Percentiles rank a stretch among this genome's conserved stretches.
These are phyloP conservation scores for Philereme vetulata DNA, from an alignment of 2,888 invertebrate species.

Conservation along the genomic window DNA sequence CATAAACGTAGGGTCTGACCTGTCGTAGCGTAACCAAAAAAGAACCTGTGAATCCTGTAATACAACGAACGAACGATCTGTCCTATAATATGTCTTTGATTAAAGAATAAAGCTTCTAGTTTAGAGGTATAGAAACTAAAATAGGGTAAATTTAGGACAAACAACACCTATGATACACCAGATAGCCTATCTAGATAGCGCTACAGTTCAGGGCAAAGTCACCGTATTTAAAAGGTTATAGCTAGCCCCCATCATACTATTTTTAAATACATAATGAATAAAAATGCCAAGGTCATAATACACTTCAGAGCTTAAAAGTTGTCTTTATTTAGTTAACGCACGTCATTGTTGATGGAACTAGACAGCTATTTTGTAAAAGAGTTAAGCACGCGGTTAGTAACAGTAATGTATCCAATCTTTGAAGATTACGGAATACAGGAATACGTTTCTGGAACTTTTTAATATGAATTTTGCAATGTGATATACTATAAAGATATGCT, in stretches of 20 bases:
- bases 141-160: background rate
- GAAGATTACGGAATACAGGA: background rate
- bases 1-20: too few species aligned
- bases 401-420: conserved; percentile 3
- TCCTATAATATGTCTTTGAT: too few species aligned
- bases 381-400: conserved; percentile 11
- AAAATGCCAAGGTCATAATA: conserved; percentile 31
- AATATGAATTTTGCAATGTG: too few species aligned
- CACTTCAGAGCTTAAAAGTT: conserved; percentile 27
- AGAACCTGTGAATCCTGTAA: too few species aligned
- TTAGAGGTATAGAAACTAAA: background rate
- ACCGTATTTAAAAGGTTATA: background rate
- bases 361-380: conserved; percentile 11
- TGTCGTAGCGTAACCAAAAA: too few species aligned
- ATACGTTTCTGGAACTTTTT: too few species aligned
- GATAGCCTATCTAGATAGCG: background rate
- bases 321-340: conserved; percentile 31
- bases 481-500: too few species aligned
- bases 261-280: conserved; percentile 11
- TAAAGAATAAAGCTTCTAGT: too few species aligned
- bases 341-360: conserved; percentile 29
- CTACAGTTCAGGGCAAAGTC: background rate
- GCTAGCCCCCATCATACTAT: background rate
- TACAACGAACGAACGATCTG: too few species aligned
- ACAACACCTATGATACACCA: background rate